Conservation (phyloP, 2,888 invertebrate species). For the Drosophila falleni region DNA sequence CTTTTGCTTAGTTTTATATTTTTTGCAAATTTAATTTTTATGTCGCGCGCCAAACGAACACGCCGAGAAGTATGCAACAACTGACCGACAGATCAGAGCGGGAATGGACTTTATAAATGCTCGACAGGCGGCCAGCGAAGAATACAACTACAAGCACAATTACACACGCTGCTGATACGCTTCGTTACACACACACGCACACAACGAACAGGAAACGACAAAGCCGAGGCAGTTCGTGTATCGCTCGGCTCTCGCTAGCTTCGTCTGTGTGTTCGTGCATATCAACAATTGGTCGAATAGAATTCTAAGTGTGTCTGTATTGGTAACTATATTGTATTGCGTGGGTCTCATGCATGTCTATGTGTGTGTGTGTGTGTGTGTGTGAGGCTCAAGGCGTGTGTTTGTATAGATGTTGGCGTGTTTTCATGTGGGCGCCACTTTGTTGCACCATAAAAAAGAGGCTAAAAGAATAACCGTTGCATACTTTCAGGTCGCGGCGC, state of each 20-base stretch:
- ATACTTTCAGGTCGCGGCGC: conserved; percentile 60
- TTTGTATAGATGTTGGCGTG: conserved; percentile 20
- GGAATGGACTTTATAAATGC: conserved; percentile 77
- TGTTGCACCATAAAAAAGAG: conserved; percentile 45
- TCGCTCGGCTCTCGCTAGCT: conserved; percentile 44
- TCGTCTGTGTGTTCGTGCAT: conserved; percentile 64
- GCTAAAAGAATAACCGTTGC: conserved; percentile 45
- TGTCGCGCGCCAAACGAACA: conserved; percentile 59
- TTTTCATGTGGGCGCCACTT: conserved; percentile 56
- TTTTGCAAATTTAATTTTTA: conserved; percentile 1
- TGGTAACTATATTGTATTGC: conserved; percentile 27
- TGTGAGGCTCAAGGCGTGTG: neutral
- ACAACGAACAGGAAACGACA: conserved; percentile 54
- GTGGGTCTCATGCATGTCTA: conserved; percentile 12
- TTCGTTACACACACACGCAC: conserved; percentile 32
- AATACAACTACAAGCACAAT: conserved; percentile 29
- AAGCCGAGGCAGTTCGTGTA: conserved; percentile 42
- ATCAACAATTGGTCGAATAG: conserved; percentile 79
- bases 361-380: conserved; percentile 16
- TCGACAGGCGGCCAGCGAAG: conserved; percentile 40
- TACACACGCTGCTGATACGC: conserved; percentile 31
- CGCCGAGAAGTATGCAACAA: conserved; percentile 83
- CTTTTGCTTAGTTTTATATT: neutral
- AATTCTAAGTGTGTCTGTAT: conserved; percentile 37
- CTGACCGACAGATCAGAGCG: conserved; percentile 82